A percentile compares a stretch with the other conserved stretches of the same genome.
Evolutionary conservation across 2,888 invertebrate genomes (phyloP).

Genomic region (Leucophenga maculata): DNA sequence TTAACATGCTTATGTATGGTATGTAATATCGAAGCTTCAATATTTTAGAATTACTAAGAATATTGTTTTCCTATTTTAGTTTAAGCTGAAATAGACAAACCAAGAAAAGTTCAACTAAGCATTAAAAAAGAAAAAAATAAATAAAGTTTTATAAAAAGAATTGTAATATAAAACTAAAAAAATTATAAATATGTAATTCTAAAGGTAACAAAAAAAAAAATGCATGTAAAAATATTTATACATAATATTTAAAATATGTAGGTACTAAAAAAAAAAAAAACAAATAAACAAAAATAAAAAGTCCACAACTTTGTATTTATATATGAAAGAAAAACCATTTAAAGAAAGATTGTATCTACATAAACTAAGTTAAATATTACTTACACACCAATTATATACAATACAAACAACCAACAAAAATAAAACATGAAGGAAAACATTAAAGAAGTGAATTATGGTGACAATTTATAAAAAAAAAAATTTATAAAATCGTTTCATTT

Average conservation of each 20-base stretch:
- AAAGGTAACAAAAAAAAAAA: no score
- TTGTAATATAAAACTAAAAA: conserved; percentile 5
- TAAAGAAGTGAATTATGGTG: background rate
- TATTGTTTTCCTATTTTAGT: conserved; percentile 20
- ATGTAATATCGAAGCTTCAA: conserved; percentile 14
- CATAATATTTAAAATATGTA: no score
- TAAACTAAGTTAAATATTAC: conserved; percentile 16
- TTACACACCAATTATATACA: conserved; percentile 10
- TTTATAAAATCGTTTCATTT: no score
- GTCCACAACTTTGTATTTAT: conserved; percentile 21
- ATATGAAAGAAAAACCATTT: background rate
- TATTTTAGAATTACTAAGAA: conserved; percentile 13
- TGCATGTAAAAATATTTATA: no score
- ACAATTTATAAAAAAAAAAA: conserved; percentile 2
- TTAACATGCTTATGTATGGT: background rate
- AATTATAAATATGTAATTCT: background rate
- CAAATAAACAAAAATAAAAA: background rate
- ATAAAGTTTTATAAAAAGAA: background rate
- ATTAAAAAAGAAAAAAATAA: background rate
- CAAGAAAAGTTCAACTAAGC: background rate
- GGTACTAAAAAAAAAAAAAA: background rate
- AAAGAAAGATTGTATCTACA: background rate
- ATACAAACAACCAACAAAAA: conserved; percentile 3
- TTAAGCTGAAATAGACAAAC: background rate
- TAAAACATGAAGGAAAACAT: conserved; percentile 1